Percentiles rank a stretch among this genome's conserved stretches.
phyloP scores from a whole-genome alignment of 1,140 invertebrate genomes.

The Euura lappo region DNA sequence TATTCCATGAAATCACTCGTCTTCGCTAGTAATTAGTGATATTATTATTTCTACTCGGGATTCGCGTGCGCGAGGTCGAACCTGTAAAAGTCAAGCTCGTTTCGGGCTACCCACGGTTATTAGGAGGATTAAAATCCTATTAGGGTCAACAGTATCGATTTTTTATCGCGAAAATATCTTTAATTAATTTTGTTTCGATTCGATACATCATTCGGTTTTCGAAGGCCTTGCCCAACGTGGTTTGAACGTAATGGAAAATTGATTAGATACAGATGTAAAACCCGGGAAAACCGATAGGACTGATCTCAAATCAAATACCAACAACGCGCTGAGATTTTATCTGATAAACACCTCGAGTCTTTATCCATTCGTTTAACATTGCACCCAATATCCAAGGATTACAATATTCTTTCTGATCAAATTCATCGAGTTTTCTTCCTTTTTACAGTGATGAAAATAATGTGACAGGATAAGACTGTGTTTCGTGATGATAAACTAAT shows the following conservation, averaged over 20 bases:
- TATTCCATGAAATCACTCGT: too few relatives aligned
- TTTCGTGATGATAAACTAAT: background rate
- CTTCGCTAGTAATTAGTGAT: too few relatives aligned
- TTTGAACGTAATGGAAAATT: background rate
- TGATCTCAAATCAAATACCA: background rate
- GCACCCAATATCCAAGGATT: too few relatives aligned
- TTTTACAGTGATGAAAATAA: background rate
- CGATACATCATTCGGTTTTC: background rate
- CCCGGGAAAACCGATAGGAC: background rate
- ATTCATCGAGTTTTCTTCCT: too few relatives aligned
- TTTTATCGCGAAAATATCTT: slow-evolving; percentile 2
- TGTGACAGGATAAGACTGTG: background rate
- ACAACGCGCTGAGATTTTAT: background rate
- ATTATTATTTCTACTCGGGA: too few relatives aligned
- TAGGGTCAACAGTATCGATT: background rate
- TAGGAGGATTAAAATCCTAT: slow-evolving; percentile 2
- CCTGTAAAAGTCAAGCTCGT: too few relatives aligned
- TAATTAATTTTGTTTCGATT: background rate
- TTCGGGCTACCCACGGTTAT: background rate
- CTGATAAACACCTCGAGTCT: too few relatives aligned
- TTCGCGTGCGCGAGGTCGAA: too few relatives aligned
- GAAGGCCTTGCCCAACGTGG: background rate
- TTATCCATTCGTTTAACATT: too few relatives aligned
- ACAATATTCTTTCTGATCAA: too few relatives aligned
- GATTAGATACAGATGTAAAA: background rate